Conservation (phyloP, 1,140 invertebrate genomes). For the Adoxophyes honmai region DNA sequence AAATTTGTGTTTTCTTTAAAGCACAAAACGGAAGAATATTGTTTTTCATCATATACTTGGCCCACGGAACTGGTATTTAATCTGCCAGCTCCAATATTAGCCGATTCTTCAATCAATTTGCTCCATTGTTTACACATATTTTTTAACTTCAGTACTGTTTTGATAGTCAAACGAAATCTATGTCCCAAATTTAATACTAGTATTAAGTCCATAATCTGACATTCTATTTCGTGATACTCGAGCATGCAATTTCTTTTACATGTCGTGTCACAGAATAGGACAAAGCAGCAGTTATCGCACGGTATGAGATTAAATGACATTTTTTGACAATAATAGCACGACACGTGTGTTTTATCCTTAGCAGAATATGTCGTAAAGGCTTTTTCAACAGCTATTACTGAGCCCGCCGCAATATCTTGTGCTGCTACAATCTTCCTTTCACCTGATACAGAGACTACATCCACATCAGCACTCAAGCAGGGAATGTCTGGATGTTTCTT, state of each 20-base stretch:
- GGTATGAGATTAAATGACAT: conserved; percentile 17
- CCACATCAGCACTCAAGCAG: conserved; percentile 15
- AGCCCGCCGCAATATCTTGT: conserved; percentile 13
- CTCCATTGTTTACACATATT: conserved; percentile 16
- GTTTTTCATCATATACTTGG: conserved; percentile 16
- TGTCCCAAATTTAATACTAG: not conserved
- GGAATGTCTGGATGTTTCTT: conserved; percentile 19
- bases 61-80: not conserved
- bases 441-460: conserved; percentile 12
- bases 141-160: conserved; percentile 12
- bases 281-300: conserved; percentile 4
- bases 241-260: conserved; percentile 9
- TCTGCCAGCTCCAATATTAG: not conserved
- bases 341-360: not conserved
- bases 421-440: conserved; percentile 18
- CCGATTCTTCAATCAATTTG: conserved; percentile 8
- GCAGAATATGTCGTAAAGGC: not conserved
- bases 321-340: conserved; percentile 16
- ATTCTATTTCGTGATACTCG: conserved; percentile 20
- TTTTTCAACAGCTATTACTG: conserved; percentile 6
- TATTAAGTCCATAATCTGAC: conserved; percentile 1
- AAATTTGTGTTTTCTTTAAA: conserved; percentile 15
- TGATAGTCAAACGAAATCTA: not conserved
- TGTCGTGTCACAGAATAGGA: conserved; percentile 15
- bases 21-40: conserved; percentile 10